phyloP scores from a whole-genome alignment of 2,888 invertebrate species.

The Parthenolecanium corni region DNA sequence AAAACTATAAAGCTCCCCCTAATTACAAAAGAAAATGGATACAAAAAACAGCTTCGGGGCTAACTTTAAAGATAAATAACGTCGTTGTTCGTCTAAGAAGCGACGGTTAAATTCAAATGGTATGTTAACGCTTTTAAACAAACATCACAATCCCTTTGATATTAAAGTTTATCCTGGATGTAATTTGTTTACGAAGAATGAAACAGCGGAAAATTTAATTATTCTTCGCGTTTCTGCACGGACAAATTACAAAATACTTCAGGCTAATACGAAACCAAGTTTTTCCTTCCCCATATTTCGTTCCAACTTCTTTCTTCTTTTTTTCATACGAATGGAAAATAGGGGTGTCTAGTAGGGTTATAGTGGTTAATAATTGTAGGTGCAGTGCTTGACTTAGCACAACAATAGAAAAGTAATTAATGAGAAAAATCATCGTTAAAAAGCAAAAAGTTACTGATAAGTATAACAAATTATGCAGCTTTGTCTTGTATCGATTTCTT shows the following conservation, averaged over 20 bases:
- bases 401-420: too few species aligned
- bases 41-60: slow-evolving; percentile 14
- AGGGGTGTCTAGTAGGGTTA: too few species aligned
- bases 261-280: too few species aligned
- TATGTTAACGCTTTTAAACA: slow-evolving; percentile 26
- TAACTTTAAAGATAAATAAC: slow-evolving; percentile 23
- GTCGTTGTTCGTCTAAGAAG: slow-evolving; percentile 26
- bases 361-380: too few species aligned
- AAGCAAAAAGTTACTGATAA: too few species aligned
- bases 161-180: slow-evolving; percentile 25
- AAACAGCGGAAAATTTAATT: slow-evolving; percentile 22
- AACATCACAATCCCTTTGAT: slow-evolving; percentile 26
- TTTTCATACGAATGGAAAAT: too few species aligned
- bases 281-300: too few species aligned
- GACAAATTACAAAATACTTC: slow-evolving; percentile 23
- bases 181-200: slow-evolving; percentile 27
- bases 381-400: too few species aligned
- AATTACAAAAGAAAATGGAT: slow-evolving; percentile 24
- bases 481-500: too few species aligned
- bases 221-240: slow-evolving; percentile 23
- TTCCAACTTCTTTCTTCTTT: too few species aligned
- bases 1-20: not conserved
- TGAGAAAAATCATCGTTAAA: too few species aligned
- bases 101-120: slow-evolving; percentile 22
- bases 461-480: too few species aligned